A percentile compares a stretch with the other conserved stretches of the same genome.
Conservation (phyloP, 1,140 invertebrate genomes). For the Cecropterus lyciades region DNA sequence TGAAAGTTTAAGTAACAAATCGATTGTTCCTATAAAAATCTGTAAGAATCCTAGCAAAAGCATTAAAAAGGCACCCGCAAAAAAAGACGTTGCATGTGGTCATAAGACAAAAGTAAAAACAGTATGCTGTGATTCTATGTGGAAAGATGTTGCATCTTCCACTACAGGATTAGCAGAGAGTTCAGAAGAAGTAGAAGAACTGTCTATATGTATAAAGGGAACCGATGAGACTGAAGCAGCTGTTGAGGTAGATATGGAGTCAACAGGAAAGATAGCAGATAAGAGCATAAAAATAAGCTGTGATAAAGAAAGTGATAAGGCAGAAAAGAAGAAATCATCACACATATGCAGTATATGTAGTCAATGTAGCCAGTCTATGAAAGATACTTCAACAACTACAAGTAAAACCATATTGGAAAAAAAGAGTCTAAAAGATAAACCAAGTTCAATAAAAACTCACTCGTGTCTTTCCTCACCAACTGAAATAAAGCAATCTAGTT, state of each 20-base stretch:
- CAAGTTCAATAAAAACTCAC: not conserved
- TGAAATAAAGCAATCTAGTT: not conserved
- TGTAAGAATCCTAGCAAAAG: conserved; percentile 7
- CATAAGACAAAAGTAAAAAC: not conserved
- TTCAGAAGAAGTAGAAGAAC: conserved; percentile 3
- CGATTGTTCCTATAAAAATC: not conserved
- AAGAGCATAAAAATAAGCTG: not conserved
- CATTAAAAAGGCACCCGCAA: not conserved
- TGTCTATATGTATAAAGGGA: conserved; percentile 3
- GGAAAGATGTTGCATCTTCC: conserved; percentile 12
- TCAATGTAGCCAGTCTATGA: not conserved
- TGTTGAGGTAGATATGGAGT: not conserved
- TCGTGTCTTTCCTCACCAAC: not conserved
- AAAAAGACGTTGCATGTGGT: conserved; percentile 1
- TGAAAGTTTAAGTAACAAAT: not conserved
- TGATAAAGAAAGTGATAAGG: not conserved
- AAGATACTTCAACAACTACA: conserved; percentile 9
- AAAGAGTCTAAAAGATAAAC: conserved; percentile 3
- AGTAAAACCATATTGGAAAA: conserved; percentile 2
- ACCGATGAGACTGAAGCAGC: not conserved
- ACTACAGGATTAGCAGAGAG: not conserved
- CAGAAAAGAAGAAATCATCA: conserved; percentile 2
- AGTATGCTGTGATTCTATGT: not conserved
- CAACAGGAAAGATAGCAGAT: not conserved
- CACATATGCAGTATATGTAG: conserved; percentile 3